Percentiles rank a stretch among this genome's conserved stretches.
Evolutionary conservation across 2,113 vertebrate genomes (phyloP).

Genomic region (Illadopsis cleaveri): DNA sequence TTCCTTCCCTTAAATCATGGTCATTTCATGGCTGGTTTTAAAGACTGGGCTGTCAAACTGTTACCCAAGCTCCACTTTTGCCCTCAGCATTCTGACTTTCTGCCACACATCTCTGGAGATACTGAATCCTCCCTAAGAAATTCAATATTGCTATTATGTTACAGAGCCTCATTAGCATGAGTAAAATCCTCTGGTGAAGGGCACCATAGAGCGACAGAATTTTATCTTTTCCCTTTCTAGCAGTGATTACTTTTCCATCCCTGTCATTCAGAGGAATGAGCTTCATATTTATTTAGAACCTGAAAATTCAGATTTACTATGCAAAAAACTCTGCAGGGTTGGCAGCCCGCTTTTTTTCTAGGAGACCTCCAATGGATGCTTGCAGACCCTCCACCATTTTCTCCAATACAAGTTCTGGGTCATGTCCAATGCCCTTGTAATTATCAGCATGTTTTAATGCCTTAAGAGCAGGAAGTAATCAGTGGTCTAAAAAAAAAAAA

Average conservation of each 20-base stretch:
- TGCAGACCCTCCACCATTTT: background rate
- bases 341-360: background rate
- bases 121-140: background rate
- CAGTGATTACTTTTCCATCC: slow-evolving; percentile 36
- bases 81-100: background rate
- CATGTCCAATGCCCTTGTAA: background rate
- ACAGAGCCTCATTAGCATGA: slow-evolving; percentile 32
- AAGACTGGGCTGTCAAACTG: background rate
- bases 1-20: background rate
- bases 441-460: background rate
- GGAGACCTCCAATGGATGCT: background rate
- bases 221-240: slow-evolving; percentile 50
- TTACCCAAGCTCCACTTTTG: background rate
- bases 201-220: background rate
- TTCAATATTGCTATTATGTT: background rate
- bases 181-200: slow-evolving; percentile 18
- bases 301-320: background rate
- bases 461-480: slow-evolving; percentile 46
- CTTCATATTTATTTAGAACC: slow-evolving; percentile 29
- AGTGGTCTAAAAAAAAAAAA: background rate
- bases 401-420: background rate
- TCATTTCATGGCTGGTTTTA: background rate
- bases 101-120: background rate
- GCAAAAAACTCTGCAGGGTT: background rate
- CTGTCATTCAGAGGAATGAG: slow-evolving; percentile 39